Base-by-base conservation (phyloP, 2,113 vertebrate genomes). In the Cnemophilus loriae region DNA sequence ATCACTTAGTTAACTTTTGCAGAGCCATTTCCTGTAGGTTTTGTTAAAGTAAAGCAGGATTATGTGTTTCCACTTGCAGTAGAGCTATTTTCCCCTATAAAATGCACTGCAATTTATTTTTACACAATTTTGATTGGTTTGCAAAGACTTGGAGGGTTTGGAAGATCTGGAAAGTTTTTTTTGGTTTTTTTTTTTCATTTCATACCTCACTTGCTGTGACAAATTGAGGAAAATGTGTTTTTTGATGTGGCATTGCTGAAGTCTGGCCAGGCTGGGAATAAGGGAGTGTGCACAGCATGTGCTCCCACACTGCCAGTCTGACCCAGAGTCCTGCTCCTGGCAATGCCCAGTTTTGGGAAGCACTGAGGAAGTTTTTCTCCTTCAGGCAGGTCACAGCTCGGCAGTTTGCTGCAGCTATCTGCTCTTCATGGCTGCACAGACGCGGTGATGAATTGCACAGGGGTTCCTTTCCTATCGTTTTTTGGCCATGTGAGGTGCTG, bases 1-100 rank as follows among this genome's bases (percentile, higher is more conserved):
- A 71, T 95, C 96, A 95, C 92, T 95, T 77, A 93, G 83, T 95
- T 96, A 94, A 96, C 76, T 92, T 94, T 13, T 92, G 90, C 93
- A 92, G 92, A 92, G 68, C 90, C 64, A 56, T 96, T 97, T 96
- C 95, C 95, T 96, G 90, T 64, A 93, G 82, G 37, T 78, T 96
- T 84, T 86, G 79, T 84, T 90, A 81, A 68, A 94, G 68, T 88
- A 90, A 95, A 93, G 79, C 50, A 92, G 35, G 64, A 28, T 81
- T 77, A 84, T 74, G 64, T 78, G 88, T 95, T 96, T 88, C 85
- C 73, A 92, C 55, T 94, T 94, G 90, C 73, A 93, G 41, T 17
- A 39, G 68, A 83, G 61, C 53, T 80, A 69, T 82, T 89, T 94
- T 85, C 63, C 74, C 42, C 78, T 85, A 76, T 95, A 93, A 96